Evolutionary conservation across 2,797 vertebrate genomes (phyloP), one percentile per base, ranked within the genome.

Genomic region (Cuculus canorus): DNA sequence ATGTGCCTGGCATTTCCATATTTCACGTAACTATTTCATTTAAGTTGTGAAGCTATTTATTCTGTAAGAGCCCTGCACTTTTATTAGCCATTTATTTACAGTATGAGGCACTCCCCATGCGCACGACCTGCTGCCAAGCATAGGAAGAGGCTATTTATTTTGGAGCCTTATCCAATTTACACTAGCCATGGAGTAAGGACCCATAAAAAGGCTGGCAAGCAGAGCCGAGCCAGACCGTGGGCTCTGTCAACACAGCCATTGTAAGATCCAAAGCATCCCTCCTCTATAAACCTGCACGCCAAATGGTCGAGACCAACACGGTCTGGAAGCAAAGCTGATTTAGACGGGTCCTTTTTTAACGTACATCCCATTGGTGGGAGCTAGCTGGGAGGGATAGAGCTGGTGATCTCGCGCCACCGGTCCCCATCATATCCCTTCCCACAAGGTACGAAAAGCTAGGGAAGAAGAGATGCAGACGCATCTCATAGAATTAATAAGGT

Each of bases 391-490:
- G 12, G 16, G 30, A 15, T 3, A 50, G 30, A 33, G 56, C 15
- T 4, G 5, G 9, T 6, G 14, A 32, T 13, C 8, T 33, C 5
- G 0, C 28, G 39, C 13, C 30, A 43, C 22, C 0, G 0, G 9
- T 57, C 28, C 41, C 43, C 23, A 23, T 59, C 6, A 5, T 52
- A 35, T 8, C 24, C 21, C 32, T 33, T 66, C 11, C 33, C 48
- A 13, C 8, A 15, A 43, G 11, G 1, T 17, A 32, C 50, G 30
- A 43, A 72, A 56, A 75, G 45, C 35, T 30, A 13, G 9, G 30
- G 23, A 8, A 35, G 47, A n/a, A 72, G 32, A 50, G 5, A 5
- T 10, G 25, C n/a, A 28, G 25, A 24, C 15, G 33, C 12, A 21
- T 61, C 8, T 22, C 47, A 47, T 47, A 19, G 21, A 47, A 47